Evolutionary conservation across 2,797 vertebrate genomes (phyloP).

Genomic region (Poecilia picta): DNA sequence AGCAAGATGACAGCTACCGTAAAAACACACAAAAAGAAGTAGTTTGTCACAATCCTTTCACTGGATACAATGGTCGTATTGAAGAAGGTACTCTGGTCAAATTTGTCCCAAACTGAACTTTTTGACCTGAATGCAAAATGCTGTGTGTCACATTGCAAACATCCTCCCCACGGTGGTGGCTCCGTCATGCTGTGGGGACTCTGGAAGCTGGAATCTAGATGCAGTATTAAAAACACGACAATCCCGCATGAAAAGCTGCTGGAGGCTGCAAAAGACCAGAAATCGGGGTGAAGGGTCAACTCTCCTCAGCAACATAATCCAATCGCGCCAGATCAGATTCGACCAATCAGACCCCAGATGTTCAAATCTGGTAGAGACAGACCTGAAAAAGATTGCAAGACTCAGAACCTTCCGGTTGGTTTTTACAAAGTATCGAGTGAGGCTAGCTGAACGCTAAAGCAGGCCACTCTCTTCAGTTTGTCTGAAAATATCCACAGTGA

Average conservation of each 20-base stretch:
- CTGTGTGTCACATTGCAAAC: too few relatives aligned
- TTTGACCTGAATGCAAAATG: background rate
- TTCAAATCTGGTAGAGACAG: background rate
- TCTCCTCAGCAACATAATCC: background rate
- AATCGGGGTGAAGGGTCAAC: background rate
- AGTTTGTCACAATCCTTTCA: background rate
- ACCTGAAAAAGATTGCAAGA: background rate
- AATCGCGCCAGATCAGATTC: background rate
- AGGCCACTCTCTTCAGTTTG: background rate
- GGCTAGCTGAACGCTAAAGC: background rate
- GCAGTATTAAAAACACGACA: background rate
- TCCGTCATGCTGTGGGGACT: background rate
- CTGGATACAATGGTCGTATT: background rate
- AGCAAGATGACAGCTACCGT: background rate
- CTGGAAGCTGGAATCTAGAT: background rate
- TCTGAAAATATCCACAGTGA: background rate
- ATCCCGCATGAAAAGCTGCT: background rate
- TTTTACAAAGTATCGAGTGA: background rate
- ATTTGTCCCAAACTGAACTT: background rate
- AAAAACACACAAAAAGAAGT: background rate
- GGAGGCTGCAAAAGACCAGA: background rate
- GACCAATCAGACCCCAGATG: background rate
- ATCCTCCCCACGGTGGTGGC: background rate
- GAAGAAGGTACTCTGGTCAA: background rate
- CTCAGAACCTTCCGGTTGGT: background rate